Conservation (phyloP, 2,113 vertebrate species). For the Hippocampus zosterae region DNA sequence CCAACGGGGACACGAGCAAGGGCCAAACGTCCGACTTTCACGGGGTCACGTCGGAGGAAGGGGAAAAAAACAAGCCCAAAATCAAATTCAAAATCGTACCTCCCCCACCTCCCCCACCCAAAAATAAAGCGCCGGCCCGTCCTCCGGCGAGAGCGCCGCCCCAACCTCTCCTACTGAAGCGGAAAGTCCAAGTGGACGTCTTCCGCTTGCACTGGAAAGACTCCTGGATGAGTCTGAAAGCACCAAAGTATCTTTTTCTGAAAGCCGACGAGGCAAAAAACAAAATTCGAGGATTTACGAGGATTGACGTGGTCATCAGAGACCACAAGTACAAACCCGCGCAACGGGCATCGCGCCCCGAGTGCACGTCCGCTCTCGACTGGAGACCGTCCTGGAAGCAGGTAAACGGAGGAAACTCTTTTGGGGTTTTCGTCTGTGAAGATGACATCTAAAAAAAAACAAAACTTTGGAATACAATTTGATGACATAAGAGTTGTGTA, state of each 20-base stretch:
- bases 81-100: constrained; percentile 57
- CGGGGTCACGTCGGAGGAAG: constrained; percentile 23
- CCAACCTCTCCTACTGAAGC: constrained; percentile 18
- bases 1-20: constrained; percentile 16
- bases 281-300: constrained; percentile 19
- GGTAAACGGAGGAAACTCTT: constrained; percentile 27
- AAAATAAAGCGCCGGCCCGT: constrained; percentile 15
- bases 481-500: not conserved
- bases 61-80: constrained; percentile 34
- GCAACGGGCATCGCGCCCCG: not conserved
- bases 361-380: not conserved
- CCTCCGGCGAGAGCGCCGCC: constrained; percentile 16
- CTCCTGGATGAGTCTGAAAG: constrained; percentile 64
- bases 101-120: constrained; percentile 43
- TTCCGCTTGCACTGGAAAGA: constrained; percentile 57
- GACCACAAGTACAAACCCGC: constrained; percentile 24
- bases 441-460: not conserved
- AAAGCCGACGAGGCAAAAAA: constrained; percentile 28
- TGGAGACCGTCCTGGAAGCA: constrained; percentile 59
- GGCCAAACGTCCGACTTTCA: constrained; percentile 28
- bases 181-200: constrained; percentile 59
- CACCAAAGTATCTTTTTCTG: constrained; percentile 57
- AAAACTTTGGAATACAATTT: not conserved
- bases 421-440: no score
- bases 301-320: constrained; percentile 15